Conservation (phyloP, 2,888 invertebrate species). For the Fragum whitleyi region DNA sequence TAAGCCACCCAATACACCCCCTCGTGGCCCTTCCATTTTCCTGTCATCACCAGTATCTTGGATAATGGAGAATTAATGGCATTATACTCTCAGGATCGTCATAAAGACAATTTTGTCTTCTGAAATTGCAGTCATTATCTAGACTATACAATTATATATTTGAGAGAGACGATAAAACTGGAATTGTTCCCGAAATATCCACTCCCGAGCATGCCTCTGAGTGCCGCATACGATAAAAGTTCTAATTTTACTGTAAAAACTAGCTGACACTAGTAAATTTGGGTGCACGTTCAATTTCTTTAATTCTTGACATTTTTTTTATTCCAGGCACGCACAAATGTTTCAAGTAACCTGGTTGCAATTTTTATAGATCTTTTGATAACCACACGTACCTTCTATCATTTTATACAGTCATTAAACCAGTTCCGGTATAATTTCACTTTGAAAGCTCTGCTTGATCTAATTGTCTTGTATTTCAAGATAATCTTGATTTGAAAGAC, state of each 20-base stretch:
- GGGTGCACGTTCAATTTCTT: background rate
- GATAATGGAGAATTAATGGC: conserved; percentile 4
- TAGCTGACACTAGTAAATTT: background rate
- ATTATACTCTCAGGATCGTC: conserved; percentile 4
- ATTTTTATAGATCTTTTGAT: too few relatives aligned
- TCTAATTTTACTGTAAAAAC: background rate
- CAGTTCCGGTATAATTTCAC: too few relatives aligned
- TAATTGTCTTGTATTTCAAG: too few relatives aligned
- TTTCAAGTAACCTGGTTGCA: too few relatives aligned
- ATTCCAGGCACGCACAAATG: too few relatives aligned
- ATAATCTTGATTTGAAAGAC: too few relatives aligned
- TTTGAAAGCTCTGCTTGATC: too few relatives aligned
- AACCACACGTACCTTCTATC: too few relatives aligned
- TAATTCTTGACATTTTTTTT: too few relatives aligned
- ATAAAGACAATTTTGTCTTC: background rate
- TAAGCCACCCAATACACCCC: background rate
- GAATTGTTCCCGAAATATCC: conserved; percentile 4
- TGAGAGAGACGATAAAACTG: background rate
- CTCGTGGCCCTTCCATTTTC: conserved; percentile 1
- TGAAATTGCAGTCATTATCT: conserved; percentile 1
- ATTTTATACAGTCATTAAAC: too few relatives aligned
- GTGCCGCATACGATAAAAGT: background rate
- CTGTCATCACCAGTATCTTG: background rate
- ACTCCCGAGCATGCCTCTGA: background rate
- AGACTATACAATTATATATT: conserved; percentile 4